Evolutionary conservation across 2,888 invertebrate species (phyloP).

Genomic region (Isoperla grammatica): DNA sequence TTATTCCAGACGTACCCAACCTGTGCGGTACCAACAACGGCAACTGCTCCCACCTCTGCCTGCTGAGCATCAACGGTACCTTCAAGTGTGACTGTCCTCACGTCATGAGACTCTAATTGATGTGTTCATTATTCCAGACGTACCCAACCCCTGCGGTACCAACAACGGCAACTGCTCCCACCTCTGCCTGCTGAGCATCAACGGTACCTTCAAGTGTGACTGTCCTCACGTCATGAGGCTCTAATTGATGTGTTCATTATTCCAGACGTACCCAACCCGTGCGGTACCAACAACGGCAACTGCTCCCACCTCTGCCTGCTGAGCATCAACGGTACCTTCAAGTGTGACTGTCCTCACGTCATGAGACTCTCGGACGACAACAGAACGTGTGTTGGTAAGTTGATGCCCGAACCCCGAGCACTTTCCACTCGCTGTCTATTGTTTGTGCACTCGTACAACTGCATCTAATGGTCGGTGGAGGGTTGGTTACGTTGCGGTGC

Average conservation of each 20-base stretch:
- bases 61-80: conserved; percentile 59
- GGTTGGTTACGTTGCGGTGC: too few relatives aligned
- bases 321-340: conserved; percentile 56
- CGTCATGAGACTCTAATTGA: conserved; percentile 76
- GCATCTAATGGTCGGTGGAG: too few relatives aligned
- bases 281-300: conserved; percentile 62
- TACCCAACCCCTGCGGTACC: conserved; percentile 58
- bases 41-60: conserved; percentile 75
- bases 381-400: conserved; percentile 59
- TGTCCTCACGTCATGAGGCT: conserved; percentile 86
- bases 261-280: conserved; percentile 53
- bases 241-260: too few relatives aligned
- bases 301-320: conserved; percentile 79
- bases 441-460: background rate
- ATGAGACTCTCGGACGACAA: conserved; percentile 67
- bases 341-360: conserved; percentile 82
- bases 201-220: conserved; percentile 62
- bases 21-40: conserved; percentile 68
- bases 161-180: conserved; percentile 76
- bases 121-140: too few relatives aligned
- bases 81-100: conserved; percentile 80
- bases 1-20: conserved; percentile 46
- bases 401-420: conserved; percentile 12
- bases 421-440: background rate
- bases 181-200: conserved; percentile 66